Evolutionary conservation across 2,888 invertebrate genomes (phyloP), one percentile per base, ranked within the genome.

Genomic region (Apodemia duryi): DNA sequence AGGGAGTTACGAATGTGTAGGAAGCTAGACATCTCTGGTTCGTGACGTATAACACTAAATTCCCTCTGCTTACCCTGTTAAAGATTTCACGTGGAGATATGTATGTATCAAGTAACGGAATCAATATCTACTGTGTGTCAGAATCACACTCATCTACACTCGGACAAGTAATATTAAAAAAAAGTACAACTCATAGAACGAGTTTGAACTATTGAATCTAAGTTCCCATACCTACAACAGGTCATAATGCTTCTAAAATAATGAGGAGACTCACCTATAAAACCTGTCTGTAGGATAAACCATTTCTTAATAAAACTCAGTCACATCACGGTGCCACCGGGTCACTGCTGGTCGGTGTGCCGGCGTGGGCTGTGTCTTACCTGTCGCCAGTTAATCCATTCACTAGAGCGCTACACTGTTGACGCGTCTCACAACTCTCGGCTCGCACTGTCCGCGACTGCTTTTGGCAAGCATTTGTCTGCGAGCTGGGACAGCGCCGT

Each of bases 371-470:
- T 2, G 7, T 51, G 51, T 13, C 35, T 60, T 60, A 60, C 60
- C 60, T 60, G 60, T n/a, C n/a, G 13, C 1, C 6, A 60, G 35
- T 60, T 32, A 60, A 60, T 35, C 35, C 60, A 60, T 60, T n/a
- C 28, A 32, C 32, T 60, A 1, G 7, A 13, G 28, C 60, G 35
- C 35, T 32, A 7, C 60, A 60, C 60, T 60, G 35, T 13, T 7
- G 60, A 35, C 60, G n/a, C 21, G 51, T 51, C 46, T 46, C 13
- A 13, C 32, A 32, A n/a, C 32, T 32, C 35, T 32, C 57, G 13
- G 6, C 32, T n/a, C 57, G 57, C 57, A 32, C 60, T 60, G 60
- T 60, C 7, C 60, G 60, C 60, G 60, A 60, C 60, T 60, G n/a
- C 32, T 60, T 60, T 60, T 35, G 57, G 57, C 57, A 57, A 35